Evolutionary conservation across 2,113 vertebrate species (phyloP).

Genomic region (Talpa occidentalis): DNA sequence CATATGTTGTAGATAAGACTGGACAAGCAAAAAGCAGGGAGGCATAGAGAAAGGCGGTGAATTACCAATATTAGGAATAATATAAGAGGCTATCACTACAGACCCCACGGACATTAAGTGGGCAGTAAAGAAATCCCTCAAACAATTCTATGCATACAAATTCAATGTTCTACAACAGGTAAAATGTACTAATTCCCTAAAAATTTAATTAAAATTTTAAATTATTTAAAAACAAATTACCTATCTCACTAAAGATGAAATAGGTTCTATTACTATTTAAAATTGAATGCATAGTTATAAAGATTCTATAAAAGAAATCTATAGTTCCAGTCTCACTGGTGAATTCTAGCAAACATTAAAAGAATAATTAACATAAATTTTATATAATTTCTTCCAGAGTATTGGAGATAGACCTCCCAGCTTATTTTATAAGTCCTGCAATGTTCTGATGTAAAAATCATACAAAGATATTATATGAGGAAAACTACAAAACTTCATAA

Average conservation of each 20-base stretch:
- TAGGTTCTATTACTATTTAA: neutral
- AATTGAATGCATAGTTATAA: neutral
- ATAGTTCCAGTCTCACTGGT: neutral
- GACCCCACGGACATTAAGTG: neutral
- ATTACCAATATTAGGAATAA: neutral
- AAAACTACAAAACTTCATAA: neutral
- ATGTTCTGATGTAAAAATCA: neutral
- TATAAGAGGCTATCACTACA: neutral
- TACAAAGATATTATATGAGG: neutral
- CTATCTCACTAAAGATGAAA: neutral
- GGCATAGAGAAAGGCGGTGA: neutral
- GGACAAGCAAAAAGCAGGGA: neutral
- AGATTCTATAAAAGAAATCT: neutral
- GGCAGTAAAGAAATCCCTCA: neutral
- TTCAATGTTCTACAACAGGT: neutral
- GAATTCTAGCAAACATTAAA: conserved; percentile 44
- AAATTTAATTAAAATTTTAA: no score
- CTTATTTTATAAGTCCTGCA: neutral
- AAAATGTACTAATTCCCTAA: neutral
- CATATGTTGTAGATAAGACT: neutral
- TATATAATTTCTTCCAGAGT: neutral
- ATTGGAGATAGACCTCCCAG: neutral
- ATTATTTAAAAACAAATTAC: neutral
- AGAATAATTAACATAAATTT: conserved; percentile 17
- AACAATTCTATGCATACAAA: neutral